Base-by-base conservation (phyloP, 2,797 vertebrate species). In the Gobionotothen gibberifrons region DNA sequence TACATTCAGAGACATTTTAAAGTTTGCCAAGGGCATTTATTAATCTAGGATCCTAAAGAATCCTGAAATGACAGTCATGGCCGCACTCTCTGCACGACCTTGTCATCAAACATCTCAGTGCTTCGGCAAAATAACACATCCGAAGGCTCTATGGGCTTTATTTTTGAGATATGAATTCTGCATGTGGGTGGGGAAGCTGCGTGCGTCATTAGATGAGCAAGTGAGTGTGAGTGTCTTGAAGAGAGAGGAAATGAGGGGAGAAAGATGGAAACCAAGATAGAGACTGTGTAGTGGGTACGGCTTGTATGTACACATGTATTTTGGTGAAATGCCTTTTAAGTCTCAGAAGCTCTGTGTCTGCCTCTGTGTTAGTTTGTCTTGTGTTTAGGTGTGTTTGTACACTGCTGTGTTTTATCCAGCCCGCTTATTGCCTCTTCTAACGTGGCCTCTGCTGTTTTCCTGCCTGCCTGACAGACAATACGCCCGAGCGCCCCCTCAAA, bases 231-330 rank as follows among this genome's bases (percentile, higher is more conserved):
- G 72, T 11, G 59, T 85, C 69, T 83, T 78, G 49, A 72, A 63
- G 56, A 81, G 54, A 76, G 61, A 85, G 87, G 89, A 90, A 87
- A 89, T 72, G 81, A 90, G 61, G 63, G 68, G 72, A 47, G 57
- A 19, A 26, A 69, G 72, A 76, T 57, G 64, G 60, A 73, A 74
- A 57, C 9, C 3, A 3, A 70, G 74, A 79, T 62, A 74, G 6
- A 22, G 60, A 0, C 52, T 60, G 69, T 63, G 59, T 40, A 63
- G 59, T 32, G 29, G 58, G 39, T 54, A 9, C 10, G 62, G 10
- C 40, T 7, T n/a, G 26, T 49, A 3, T 63, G 47, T 56, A 39
- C 26, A 40, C 21, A 21, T 73, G 83, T 51, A 14, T 0, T 55
- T 15, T 13, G 43, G 39, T 57, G 68, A 63, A 64, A 62, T 0